Evolutionary conservation across 2,113 vertebrate genomes (phyloP).

Genomic region (Anseranas semipalmata): DNA sequence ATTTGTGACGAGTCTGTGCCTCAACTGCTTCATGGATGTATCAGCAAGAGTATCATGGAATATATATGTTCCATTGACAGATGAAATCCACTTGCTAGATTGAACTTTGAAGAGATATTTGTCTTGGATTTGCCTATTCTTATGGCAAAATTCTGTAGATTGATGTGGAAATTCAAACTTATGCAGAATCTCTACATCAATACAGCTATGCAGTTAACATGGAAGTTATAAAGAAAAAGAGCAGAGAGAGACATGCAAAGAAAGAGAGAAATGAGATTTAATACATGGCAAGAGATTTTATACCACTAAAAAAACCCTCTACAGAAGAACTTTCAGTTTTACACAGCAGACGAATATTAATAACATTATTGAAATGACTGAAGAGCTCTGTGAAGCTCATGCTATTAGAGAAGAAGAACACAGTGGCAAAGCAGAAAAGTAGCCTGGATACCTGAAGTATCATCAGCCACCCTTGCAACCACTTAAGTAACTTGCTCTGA

Average conservation of each 20-base stretch:
- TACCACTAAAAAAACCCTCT: background rate
- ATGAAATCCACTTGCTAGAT: background rate
- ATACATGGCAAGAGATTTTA: background rate
- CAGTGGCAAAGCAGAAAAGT: background rate
- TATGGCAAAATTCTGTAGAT: background rate
- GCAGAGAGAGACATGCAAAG: background rate
- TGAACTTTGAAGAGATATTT: background rate
- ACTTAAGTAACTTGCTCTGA: background rate
- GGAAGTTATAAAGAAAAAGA: background rate
- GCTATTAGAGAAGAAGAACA: background rate
- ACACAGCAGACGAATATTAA: background rate
- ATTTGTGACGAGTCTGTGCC: slow-evolving; percentile 13
- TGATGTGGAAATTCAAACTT: background rate
- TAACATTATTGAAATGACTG: background rate
- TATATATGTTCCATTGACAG: background rate
- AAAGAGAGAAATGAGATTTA: background rate
- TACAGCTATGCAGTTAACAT: background rate
- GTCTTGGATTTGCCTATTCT: background rate
- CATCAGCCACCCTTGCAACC: background rate
- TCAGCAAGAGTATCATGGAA: background rate
- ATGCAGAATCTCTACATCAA: background rate
- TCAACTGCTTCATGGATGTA: background rate
- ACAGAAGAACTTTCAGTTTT: background rate
- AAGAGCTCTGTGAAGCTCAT: background rate
- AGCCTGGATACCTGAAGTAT: background rate